Evolutionary conservation across 2,888 invertebrate genomes (phyloP).

Genomic region (Loripinus fragilis): DNA sequence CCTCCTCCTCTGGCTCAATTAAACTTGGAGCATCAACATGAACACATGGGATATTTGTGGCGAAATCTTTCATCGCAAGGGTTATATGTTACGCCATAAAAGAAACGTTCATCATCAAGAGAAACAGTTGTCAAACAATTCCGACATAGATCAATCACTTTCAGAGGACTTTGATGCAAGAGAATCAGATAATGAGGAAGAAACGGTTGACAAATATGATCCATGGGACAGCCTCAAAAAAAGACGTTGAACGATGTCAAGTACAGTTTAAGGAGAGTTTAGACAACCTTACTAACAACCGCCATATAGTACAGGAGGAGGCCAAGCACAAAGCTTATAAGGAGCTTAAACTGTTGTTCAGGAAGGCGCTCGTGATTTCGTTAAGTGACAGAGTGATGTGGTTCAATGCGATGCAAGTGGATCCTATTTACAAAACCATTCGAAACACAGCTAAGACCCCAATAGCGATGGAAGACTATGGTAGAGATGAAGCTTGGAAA

Average conservation of each 20-base stretch:
- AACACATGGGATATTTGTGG: no score
- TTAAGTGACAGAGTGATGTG: slow-evolving; percentile 10
- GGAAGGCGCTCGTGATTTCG: background rate
- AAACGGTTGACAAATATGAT: no score
- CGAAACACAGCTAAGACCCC: slow-evolving; percentile 9
- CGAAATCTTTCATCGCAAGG: background rate
- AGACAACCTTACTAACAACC: background rate
- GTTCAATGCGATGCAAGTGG: slow-evolving; percentile 14
- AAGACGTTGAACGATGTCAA: background rate
- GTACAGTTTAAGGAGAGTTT: background rate
- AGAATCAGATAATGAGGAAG: no score
- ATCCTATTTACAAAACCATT: slow-evolving; percentile 13
- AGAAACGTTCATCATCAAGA: background rate
- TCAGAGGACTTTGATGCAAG: no score
- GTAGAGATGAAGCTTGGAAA: no score
- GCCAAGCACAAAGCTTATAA: background rate
- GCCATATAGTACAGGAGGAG: background rate
- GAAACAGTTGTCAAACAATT: background rate
- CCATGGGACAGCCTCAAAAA: slow-evolving; percentile 1
- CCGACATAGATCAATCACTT: background rate
- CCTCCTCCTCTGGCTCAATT: no score
- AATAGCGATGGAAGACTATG: slow-evolving; percentile 13
- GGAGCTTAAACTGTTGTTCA: background rate
- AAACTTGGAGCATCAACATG: background rate
- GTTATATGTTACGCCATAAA: slow-evolving; percentile 7